phyloP scores from a whole-genome alignment of 2,113 vertebrate species.

The Hippocampus mohnikei region DNA sequence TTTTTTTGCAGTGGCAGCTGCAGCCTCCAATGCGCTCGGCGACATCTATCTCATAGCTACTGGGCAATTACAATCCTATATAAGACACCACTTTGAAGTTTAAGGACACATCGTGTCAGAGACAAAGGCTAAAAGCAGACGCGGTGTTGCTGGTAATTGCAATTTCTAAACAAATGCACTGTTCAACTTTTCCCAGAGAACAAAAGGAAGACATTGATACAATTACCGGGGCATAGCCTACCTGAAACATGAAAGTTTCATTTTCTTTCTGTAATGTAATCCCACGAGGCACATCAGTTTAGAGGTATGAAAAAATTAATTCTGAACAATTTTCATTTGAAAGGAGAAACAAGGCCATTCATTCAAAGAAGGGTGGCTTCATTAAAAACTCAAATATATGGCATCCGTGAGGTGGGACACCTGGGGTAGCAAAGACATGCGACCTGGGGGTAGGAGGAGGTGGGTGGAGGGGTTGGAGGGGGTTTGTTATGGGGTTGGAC shows the following conservation, averaged over 20 bases:
- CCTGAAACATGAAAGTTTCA: conserved; percentile 72
- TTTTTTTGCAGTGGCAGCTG: conserved; percentile 1
- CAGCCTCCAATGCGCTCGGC: conserved; percentile 28
- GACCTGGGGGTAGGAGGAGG: conserved; percentile 39
- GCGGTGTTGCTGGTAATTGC: conserved; percentile 64
- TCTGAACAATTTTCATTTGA: conserved; percentile 69
- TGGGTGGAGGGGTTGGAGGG: conserved; percentile 5
- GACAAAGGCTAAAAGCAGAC: conserved; percentile 55
- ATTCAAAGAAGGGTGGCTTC: conserved; percentile 68
- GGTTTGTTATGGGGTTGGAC: conserved; percentile 28
- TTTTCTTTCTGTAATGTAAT: conserved; percentile 63
- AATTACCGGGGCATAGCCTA: conserved; percentile 69
- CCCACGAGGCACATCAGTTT: conserved; percentile 72
- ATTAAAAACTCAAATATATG: conserved; percentile 76
- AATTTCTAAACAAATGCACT: conserved; percentile 63
- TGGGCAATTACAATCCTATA: conserved; percentile 49
- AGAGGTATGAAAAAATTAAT: conserved; percentile 69
- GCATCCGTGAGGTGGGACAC: conserved; percentile 54
- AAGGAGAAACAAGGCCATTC: conserved; percentile 52
- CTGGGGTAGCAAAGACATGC: conserved; percentile 56
- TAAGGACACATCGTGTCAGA: conserved; percentile 49
- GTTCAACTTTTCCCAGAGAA: conserved; percentile 64
- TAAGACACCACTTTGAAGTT: conserved; percentile 60
- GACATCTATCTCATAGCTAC: conserved; percentile 53
- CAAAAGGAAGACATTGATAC: conserved; percentile 73